phyloP scores from a whole-genome alignment of 1,140 invertebrate species.

The Brachionus rotundiformis region DNA sequence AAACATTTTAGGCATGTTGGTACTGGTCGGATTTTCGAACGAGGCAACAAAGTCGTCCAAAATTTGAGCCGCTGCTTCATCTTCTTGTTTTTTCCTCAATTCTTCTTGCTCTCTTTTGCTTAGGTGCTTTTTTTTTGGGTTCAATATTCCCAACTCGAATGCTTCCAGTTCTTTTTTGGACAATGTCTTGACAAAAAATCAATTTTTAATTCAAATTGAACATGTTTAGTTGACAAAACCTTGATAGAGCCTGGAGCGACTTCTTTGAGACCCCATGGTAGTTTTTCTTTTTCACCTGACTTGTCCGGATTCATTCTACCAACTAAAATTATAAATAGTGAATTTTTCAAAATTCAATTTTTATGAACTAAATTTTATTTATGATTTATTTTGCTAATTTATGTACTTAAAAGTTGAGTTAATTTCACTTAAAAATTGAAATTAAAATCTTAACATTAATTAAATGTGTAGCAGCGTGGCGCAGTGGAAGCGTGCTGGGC shows the following conservation, averaged over 20 bases:
- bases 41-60: slow-evolving; percentile 96
- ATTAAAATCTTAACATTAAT: too few relatives aligned
- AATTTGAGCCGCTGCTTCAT: slow-evolving; percentile 78
- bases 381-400: not conserved
- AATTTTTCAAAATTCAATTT: not conserved
- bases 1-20: slow-evolving; percentile 78
- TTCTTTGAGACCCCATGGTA: slow-evolving; percentile 55
- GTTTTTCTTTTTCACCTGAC: slow-evolving; percentile 45
- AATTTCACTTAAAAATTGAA: not conserved
- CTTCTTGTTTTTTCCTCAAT: slow-evolving; percentile 76
- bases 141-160: slow-evolving; percentile 79
- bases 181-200: slow-evolving; percentile 52
- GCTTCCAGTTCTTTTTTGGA: slow-evolving; percentile 72
- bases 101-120: slow-evolving; percentile 86
- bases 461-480: slow-evolving; percentile 78
- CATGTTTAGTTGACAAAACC: not conserved
- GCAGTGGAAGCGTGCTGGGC: slow-evolving; percentile 96
- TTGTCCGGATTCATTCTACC: slow-evolving; percentile 19
- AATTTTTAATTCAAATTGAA: not conserved
- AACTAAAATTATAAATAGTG: not conserved
- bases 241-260: slow-evolving; percentile 55
- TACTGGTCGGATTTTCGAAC: slow-evolving; percentile 83
- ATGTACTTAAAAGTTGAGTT: not conserved
- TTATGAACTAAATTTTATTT: not conserved
- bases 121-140: slow-evolving; percentile 71